Evolutionary conservation across 1,140 invertebrate genomes (phyloP).

Genomic region (Laupala kohalensis): DNA sequence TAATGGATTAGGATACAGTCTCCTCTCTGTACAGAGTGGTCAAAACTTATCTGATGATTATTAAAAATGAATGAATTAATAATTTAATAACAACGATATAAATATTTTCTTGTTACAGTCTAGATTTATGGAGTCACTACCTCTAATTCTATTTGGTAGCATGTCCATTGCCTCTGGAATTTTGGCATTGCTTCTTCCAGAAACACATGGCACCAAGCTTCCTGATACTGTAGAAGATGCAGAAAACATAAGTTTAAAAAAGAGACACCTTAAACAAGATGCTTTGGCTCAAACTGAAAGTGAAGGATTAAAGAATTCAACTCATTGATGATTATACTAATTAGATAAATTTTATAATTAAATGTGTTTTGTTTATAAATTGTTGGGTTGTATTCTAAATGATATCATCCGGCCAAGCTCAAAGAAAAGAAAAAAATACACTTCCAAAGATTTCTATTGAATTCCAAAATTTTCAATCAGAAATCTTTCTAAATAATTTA

Average conservation of each 20-base stretch:
- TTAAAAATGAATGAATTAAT: too few relatives aligned
- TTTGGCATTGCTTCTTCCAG: conserved; percentile 48
- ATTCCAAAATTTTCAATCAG: too few relatives aligned
- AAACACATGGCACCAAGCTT: conserved; percentile 48
- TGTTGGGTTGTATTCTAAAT: not conserved
- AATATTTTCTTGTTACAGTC: not conserved
- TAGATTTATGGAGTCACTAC: conserved; percentile 30
- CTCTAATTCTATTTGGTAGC: conserved; percentile 53
- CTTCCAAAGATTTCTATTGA: not conserved
- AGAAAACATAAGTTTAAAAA: conserved; percentile 36
- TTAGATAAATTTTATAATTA: not conserved
- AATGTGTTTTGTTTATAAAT: not conserved
- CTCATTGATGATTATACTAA: not conserved
- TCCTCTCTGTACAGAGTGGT: too few relatives aligned
- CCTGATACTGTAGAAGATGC: conserved; percentile 56
- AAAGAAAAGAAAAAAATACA: not conserved
- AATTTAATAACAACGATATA: too few relatives aligned
- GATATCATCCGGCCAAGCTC: not conserved
- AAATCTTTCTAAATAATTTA: not conserved
- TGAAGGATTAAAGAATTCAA: not conserved
- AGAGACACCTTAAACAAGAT: not conserved
- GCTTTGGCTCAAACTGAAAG: not conserved
- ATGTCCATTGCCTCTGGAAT: conserved; percentile 45
- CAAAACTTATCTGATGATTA: too few relatives aligned
- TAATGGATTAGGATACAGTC: too few relatives aligned